Evolutionary conservation across 1,140 invertebrate genomes (phyloP), one percentile per base, ranked within the genome.

Genomic region (Agrypnia vestita): DNA sequence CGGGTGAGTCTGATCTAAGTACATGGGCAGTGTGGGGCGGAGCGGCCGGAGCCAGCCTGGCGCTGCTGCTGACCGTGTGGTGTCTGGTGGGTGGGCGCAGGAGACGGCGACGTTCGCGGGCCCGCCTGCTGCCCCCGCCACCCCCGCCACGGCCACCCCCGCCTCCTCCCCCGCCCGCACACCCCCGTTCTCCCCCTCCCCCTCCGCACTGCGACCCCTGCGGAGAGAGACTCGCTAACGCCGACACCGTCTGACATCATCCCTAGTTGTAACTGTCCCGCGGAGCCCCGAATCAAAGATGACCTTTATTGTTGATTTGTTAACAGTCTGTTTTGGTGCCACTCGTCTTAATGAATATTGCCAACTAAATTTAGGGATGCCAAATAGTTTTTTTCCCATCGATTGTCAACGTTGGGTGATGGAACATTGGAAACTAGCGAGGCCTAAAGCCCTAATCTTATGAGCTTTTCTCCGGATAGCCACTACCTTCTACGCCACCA

Each of bases 91-190:
- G 85, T 10, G 78, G 83, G 15, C 73, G 84, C 47, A 73, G 80
- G 74, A 76, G 84, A 62, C 80, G 85, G 62, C 84, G 86, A 47
- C 84, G 84, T 25, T 85, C 59, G 47, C 79, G 78, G 80, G 62
- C 85, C 83, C 73, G 61, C 21, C 47, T 84, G 59, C 85, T 85
- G 46, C 85, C 84, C 17, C 85, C 86, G 19, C 86, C 86, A 43
- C 84, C 84, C 17, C 84, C 79, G 19, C 76, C 75, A 12, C 74
- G 78, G n/a, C 80, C 80, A 43, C 56, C 75, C n/a, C 64, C 67
- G 67, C 81, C 67, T 79, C 67, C 85, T 12, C 84, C 84, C 43
- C 83, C 85, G 6, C 81, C 84, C 80, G 85, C 11, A 78, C 84
- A 79, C 85, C 84, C 78, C 84, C 75, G 61, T 79, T 82, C 82